A percentile compares a stretch with the other conserved stretches of the same genome.
phyloP scores from a whole-genome alignment of 2,113 vertebrate species.

The Mus spicilegus region DNA sequence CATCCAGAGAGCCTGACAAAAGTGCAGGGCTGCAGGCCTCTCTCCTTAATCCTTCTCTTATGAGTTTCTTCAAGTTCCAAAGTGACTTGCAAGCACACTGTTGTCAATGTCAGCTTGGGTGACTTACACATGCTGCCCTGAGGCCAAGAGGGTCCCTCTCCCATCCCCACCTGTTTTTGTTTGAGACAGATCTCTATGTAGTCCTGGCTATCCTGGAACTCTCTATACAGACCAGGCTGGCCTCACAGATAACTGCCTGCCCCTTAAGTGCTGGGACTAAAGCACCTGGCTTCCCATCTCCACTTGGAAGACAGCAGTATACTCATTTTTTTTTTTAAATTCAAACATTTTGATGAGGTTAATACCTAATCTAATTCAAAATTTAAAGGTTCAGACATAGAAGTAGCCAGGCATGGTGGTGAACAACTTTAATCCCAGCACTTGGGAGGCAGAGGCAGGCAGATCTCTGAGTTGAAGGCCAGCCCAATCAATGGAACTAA shows the following conservation, averaged over 20 bases:
- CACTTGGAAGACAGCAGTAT: not conserved
- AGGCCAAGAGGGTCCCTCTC: not conserved
- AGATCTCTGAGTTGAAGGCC: not conserved
- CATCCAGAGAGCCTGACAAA: not conserved
- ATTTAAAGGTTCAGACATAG: not conserved
- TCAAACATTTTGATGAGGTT: slow-evolving; percentile 21
- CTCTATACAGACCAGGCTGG: not conserved
- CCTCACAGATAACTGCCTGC: not conserved
- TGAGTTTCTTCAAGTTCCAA: not conserved
- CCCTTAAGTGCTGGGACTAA: not conserved
- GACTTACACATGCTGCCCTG: not conserved
- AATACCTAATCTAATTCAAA: slow-evolving; percentile 46
- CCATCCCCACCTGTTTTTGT: not conserved
- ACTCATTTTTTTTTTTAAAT: not conserved
- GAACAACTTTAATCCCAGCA: not conserved
- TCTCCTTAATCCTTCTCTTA: not conserved
- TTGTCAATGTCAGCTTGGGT: not conserved
- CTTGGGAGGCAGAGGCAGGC: not conserved
- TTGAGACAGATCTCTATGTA: not conserved
- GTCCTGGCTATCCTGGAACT: not conserved
- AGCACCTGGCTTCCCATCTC: not conserved
- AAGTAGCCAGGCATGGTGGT: not conserved
- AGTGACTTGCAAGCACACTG: not conserved
- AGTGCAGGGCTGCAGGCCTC: not conserved
- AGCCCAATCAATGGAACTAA: no score